These are phyloP conservation scores for Arrhamphus sclerolepis DNA, from an alignment of 2,797 vertebrate species.

Conservation along the genomic window DNA sequence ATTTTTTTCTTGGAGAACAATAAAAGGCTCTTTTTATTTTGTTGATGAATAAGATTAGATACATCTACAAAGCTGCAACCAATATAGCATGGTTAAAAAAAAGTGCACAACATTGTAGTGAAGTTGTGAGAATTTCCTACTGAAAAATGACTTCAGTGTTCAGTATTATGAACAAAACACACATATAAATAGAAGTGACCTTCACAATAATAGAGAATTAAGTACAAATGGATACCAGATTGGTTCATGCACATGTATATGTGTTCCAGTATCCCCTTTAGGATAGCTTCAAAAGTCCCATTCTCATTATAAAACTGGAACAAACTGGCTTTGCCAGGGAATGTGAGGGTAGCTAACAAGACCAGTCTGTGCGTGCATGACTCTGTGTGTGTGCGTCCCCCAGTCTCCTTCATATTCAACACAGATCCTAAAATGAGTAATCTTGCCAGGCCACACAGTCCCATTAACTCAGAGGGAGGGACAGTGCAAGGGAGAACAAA, in stretches of 20 bases:
- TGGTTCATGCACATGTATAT: neutral
- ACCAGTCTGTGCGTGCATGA: conserved; percentile 65
- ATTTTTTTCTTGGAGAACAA: neutral
- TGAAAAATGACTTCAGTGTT: conserved; percentile 5
- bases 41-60: neutral
- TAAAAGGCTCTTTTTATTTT: conserved; percentile 1
- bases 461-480: conserved; percentile 63
- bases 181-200: conserved; percentile 22
- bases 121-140: conserved; percentile 18
- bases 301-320: conserved; percentile 78
- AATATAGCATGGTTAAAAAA: conserved; percentile 13
- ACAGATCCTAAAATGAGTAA: conserved; percentile 63
- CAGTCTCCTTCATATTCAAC: conserved; percentile 68
- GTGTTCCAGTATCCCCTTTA: conserved; percentile 40
- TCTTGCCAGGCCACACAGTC: conserved; percentile 72
- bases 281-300: conserved; percentile 66
- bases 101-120: conserved; percentile 9
- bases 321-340: conserved; percentile 70
- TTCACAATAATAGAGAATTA: conserved; percentile 23
- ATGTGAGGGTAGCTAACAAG: conserved; percentile 74
- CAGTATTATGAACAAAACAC: conserved; percentile 18
- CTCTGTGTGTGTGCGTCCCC: conserved; percentile 44
- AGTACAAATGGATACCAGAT: conserved; percentile 36
- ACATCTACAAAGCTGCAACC: conserved; percentile 11
- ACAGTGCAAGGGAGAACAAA: conserved; percentile 30